Base-by-base conservation (phyloP, 2,113 vertebrate genomes). In the Camelus bactrianus region DNA sequence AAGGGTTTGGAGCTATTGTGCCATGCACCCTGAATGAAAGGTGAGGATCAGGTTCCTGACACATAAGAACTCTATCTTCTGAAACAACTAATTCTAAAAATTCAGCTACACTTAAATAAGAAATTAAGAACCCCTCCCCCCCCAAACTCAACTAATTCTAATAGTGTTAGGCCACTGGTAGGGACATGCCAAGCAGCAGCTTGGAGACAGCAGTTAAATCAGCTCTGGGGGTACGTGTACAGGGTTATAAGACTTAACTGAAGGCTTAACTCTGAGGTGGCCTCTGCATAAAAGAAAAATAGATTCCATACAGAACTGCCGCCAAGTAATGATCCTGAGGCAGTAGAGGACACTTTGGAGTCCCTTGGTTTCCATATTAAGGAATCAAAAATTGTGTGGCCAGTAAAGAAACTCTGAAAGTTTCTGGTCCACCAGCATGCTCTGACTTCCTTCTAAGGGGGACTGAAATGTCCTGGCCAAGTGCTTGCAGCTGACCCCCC, bases 271-370 rank as follows among this genome's bases (percentile, higher is more conserved):
- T 89, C 77, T 82, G 67, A 95, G 69, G 32, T 67, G 60, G 30
- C 20, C 4, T 26, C 91, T 84, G 46, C 73, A 14, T 90, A 69
- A 83, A 84, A 90, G 16, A 83, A 95, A 72, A 72, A 32, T 26
- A 83, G 32, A 58, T 84, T 79, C 42, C 69, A 79, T 94, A 46
- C 12, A 85, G n/a, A 81, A 73, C n/a, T 87, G 35, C 26, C 72
- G 62, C 24, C 24, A 86, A 92, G 85, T 67, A 92, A 69, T 89
- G 65, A 91, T 62, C 50, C 42, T 72, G n/a, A 92, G 22, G 22
- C 46, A 77, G 13, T 17, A 88, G 48, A 69, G 35, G 58, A 16
- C 10, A 70, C 76, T 85, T 72, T 84, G 67, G 56, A 92, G 13
- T 32, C 28, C n/a, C 4, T 69, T 72, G 2, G 28, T 88, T 89